Evolutionary conservation across 2,113 vertebrate genomes (phyloP).

Genomic region (Amblyornis subalaris): DNA sequence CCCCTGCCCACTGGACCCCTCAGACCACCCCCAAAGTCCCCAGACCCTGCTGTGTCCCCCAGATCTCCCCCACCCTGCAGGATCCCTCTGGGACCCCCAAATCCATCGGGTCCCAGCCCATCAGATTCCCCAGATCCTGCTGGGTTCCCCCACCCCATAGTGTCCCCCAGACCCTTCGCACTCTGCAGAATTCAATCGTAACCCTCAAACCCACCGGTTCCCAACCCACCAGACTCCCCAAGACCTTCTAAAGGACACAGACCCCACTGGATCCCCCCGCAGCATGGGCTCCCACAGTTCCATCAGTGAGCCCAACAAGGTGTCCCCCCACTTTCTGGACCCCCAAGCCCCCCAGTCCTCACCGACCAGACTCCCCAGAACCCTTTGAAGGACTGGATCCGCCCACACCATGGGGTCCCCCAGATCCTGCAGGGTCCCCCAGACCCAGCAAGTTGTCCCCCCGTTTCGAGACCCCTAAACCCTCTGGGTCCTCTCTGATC

Average conservation of each 20-base stretch:
- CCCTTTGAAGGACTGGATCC: neutral
- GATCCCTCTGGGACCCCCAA: neutral
- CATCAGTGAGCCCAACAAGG: neutral
- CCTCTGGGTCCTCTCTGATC: neutral
- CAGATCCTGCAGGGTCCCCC: neutral
- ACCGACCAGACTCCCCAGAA: neutral
- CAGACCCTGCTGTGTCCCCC: neutral
- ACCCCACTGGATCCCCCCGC: neutral
- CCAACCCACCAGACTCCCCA: neutral
- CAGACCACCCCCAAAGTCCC: neutral
- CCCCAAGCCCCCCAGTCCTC: neutral
- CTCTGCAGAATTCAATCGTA: neutral
- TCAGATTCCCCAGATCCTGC: neutral
- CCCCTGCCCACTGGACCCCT: neutral
- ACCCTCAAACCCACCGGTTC: neutral
- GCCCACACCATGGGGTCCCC: too few species aligned
- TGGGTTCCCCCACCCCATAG: accelerated
- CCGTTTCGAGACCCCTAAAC: neutral
- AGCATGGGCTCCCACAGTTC: neutral
- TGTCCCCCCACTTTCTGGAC: neutral
- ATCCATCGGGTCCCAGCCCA: neutral
- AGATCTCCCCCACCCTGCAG: neutral
- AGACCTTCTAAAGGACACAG: neutral
- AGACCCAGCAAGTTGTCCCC: neutral
- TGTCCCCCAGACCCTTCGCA: neutral